Base-by-base conservation (phyloP, 37 sponge, comb jelly and placozoan species). In the Spongia lamella region DNA sequence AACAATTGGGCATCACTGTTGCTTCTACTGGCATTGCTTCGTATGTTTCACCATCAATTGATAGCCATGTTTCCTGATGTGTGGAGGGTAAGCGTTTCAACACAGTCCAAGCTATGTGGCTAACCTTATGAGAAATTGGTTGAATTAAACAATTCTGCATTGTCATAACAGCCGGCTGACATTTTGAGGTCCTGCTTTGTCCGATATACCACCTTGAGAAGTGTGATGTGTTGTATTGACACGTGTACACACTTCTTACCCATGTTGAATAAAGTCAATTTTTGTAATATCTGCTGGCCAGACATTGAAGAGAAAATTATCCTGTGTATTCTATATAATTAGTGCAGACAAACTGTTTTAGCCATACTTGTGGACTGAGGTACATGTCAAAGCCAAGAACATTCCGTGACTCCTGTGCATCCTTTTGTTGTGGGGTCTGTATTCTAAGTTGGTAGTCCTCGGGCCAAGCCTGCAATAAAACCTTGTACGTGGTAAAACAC, bases 41-140 rank as follows among this genome's bases (percentile, higher is more conserved):
- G 33, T 74, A 90, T 0, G 35, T 61, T 50, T 90, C 90, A 3
- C 90, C 90, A 60, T 90, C 90, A 14, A 90, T 68, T 73, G 62
- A 78, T 22, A 84, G 53, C 90, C 90, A 90, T 16, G 58, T 35
- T 11, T 60, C 60, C 71, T 62, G 53, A n/a, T n/a, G n/a, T 6
- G 1, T 32, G 1, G 14, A 21, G 35, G 19, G 6, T 22, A 56
- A 37, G 0, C 65, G 71, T 6, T 58, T 53, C 7, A 79, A 38
- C 4, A 80, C 56, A 1, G 64, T 19, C 50, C 66, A 54, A 26
- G 58, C 35, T 14, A 26, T 34, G 11, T 35, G 25, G 25, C 30
- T 1, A 61, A 32, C 30, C 62, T 32, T 1, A 29, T 17, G 1
- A 25, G 32, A 61, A 17, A 19, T 24, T 26, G 62, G 33, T 24